A percentile compares a stretch with the other conserved stretches of the same genome.
Conservation (phyloP, 2,888 invertebrate genomes). For the Sturmia bella region DNA sequence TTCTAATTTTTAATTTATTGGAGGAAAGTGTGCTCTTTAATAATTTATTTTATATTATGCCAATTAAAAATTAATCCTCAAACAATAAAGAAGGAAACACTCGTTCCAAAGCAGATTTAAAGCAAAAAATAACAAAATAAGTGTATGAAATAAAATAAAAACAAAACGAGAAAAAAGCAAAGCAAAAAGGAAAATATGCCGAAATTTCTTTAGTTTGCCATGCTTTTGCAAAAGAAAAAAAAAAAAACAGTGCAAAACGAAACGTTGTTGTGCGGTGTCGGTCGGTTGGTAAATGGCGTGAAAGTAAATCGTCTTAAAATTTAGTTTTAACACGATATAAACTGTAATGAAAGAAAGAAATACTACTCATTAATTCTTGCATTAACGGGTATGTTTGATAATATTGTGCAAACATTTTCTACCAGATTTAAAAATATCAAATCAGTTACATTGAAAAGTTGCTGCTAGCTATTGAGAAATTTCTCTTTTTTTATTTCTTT, state of each 20-base stretch:
- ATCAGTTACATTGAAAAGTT: neutral
- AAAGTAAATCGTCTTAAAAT: constrained; percentile 8
- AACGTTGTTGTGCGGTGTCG: constrained; percentile 48
- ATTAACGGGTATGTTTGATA: constrained; percentile 11
- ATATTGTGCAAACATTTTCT: constrained; percentile 1
- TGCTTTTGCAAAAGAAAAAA: constrained; percentile 57
- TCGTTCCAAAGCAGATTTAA: constrained; percentile 18
- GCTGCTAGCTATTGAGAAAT: neutral
- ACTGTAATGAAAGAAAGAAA: too few species aligned
- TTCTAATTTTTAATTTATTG: too few species aligned
- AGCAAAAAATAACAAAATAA: neutral
- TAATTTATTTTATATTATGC: constrained; percentile 34
- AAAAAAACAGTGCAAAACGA: constrained; percentile 58
- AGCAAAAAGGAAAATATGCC: constrained; percentile 33
- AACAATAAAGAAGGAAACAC: constrained; percentile 17
- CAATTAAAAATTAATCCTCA: constrained; percentile 9
- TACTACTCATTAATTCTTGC: too few species aligned
- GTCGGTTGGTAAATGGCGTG: constrained; percentile 37
- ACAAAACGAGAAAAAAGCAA: constrained; percentile 18
- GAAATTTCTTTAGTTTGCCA: constrained; percentile 44
- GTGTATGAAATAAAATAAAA: neutral
- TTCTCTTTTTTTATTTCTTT: constrained; percentile 43
- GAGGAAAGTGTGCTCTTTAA: neutral
- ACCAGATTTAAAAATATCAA: too few species aligned
- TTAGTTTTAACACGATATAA: constrained; percentile 3